phyloP scores from a whole-genome alignment of 2,797 vertebrate genomes.

The Adelosebastes latens region DNA sequence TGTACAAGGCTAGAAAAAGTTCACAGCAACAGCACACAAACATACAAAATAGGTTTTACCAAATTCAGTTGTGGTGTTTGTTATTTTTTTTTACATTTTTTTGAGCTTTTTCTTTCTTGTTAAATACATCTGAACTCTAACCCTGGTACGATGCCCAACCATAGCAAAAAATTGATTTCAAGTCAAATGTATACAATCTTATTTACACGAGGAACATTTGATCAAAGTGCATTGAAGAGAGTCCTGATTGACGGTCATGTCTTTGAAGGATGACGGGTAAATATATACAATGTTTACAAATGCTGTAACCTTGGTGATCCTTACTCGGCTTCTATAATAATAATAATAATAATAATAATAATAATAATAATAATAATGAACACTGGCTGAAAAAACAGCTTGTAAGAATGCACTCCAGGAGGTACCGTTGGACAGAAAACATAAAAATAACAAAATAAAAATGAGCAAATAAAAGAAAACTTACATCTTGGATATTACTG shows the following conservation, averaged over 20 bases:
- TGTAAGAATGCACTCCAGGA: conserved; percentile 81
- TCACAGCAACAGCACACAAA: conserved; percentile 90
- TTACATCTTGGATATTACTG: conserved; percentile 35
- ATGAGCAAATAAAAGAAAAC: conserved; percentile 40
- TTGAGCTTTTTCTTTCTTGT: conserved; percentile 70
- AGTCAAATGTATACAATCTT: conserved; percentile 88
- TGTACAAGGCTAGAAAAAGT: conserved; percentile 87
- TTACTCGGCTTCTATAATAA: conserved; percentile 72
- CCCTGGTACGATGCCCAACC: conserved; percentile 90
- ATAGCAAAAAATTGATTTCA: conserved; percentile 90
- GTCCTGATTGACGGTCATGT: conserved; percentile 87
- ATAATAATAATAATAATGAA: background rate
- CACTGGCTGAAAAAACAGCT: conserved; percentile 70
- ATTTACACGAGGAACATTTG: conserved; percentile 94
- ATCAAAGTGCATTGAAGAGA: conserved; percentile 94
- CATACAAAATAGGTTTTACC: conserved; percentile 96
- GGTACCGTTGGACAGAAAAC: conserved; percentile 74
- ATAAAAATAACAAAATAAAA: conserved; percentile 41
- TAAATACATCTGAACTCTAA: conserved; percentile 91
- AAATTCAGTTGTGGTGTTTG: conserved; percentile 79
- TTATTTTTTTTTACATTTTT: conserved; percentile 15
- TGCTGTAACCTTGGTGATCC: conserved; percentile 81
- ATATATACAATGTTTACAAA: conserved; percentile 94
- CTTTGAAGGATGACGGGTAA: conserved; percentile 66
- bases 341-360: conserved; percentile 20